Conservation (phyloP, 1,140 invertebrate genomes). For the Branchinecta lynchi region DNA sequence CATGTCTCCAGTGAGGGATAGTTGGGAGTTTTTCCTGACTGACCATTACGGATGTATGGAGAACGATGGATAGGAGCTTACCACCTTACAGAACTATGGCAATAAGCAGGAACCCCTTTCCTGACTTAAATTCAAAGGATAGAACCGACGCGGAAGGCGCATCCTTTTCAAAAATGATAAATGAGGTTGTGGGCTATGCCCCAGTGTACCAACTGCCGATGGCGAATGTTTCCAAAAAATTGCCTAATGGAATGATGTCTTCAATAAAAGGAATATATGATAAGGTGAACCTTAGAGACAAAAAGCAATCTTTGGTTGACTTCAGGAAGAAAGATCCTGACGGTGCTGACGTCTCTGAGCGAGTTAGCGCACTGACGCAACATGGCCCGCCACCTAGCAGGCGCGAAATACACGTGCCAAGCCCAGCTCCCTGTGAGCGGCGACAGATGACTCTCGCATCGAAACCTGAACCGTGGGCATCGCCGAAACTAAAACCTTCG, state of each 20-base stretch:
- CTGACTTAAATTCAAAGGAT: no score
- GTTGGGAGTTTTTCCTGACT: no score
- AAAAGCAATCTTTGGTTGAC: neutral
- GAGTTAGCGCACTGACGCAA: no score
- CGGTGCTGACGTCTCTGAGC: neutral
- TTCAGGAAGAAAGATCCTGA: neutral
- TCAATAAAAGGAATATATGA: neutral
- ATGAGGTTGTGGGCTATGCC: constrained; percentile 3
- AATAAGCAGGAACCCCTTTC: no score
- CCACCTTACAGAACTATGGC: neutral
- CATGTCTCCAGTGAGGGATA: no score
- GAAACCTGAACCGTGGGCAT: neutral
- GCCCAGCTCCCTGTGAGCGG: neutral
- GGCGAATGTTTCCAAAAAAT: neutral
- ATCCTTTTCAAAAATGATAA: neutral
- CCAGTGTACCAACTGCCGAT: neutral
- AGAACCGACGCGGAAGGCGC: neutral
- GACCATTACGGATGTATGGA: no score
- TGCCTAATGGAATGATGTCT: neutral
- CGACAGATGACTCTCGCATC: neutral
- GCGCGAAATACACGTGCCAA: neutral
- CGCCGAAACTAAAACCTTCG: neutral
- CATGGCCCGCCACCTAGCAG: no score
- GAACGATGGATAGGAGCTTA: neutral
- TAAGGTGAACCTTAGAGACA: neutral